Base-by-base conservation (phyloP, 1,140 invertebrate species). In the Drosophila serrata region DNA sequence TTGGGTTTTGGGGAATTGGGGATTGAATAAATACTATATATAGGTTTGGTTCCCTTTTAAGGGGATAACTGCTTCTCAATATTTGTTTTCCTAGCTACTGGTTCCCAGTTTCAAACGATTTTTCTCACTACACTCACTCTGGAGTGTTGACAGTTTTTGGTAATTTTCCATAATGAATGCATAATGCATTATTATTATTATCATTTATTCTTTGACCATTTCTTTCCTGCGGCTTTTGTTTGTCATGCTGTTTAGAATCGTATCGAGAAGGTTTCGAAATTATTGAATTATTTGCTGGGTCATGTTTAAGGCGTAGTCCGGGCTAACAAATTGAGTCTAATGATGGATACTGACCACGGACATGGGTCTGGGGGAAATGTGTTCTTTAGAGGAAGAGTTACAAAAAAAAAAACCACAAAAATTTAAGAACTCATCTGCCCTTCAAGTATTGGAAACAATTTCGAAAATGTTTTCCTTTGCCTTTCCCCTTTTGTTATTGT, bases 311-410 rank as follows among this genome's bases (percentile, higher is more conserved):
- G 75, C 75, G 75, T 70, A 78, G 58, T 42, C 67, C 13, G 53
- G 53, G 67, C 53, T 49, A 78, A 79, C 75, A 79, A 79, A 79
- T 79, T 79, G 75, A 58, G 75, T 79, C 75, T 79, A 79, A 79
- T 79, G 75, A 79, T 79, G 75, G 74, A 68, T 60, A 60, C 55
- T 77, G 74, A 69, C 62, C 75, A 68, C 46, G 43, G 49, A 72
- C 57, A 63, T 57, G 31, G 48, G 19, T 8, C 8, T 24, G 33
- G 48, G 19, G 12, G 8, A 13, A 31, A 3, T 61, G 22, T 45
- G 19, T 53, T 53, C 49, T 35, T 19, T 11, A 9, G 2, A 35
- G 31, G n/a, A 24, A 43, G 49, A 56, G 48, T 56, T 45, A 45
- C 46, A 69, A 67, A 67, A 67, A 67, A 69, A 67, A 67, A 67